Conservation (phyloP, 2,797 vertebrate species). For the Diglossa cyanea region DNA sequence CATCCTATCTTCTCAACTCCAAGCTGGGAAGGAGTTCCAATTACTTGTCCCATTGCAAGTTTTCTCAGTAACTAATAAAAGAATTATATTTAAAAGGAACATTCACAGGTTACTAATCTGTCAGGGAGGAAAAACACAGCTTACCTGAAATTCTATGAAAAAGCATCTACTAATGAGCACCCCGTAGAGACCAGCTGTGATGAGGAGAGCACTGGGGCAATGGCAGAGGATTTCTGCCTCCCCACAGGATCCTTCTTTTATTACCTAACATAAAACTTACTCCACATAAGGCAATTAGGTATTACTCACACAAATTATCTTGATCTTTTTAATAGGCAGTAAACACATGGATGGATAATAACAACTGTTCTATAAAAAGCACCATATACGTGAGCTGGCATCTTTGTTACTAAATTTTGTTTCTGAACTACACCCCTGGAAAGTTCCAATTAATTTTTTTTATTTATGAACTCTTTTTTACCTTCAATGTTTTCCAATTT, state of each 20-base stretch:
- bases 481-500: neutral
- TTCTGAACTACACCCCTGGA: neutral
- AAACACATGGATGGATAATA: neutral
- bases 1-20: neutral
- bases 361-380: neutral
- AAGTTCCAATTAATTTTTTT: neutral
- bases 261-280: neutral
- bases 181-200: neutral
- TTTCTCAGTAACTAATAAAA: neutral
- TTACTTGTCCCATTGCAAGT: neutral
- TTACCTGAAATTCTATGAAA: conserved; percentile 14
- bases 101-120: neutral
- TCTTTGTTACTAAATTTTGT: neutral
- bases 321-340: neutral
- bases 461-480: neutral
- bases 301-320: conserved; percentile 10
- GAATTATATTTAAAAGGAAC: neutral
- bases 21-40: neutral
- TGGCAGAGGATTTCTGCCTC: neutral
- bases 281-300: neutral
- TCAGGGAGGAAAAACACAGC: neutral
- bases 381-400: neutral
- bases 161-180: neutral
- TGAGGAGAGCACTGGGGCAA: neutral
- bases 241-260: neutral